Percentiles rank a stretch among this genome's conserved stretches.
Evolutionary conservation across 1,140 invertebrate species (phyloP).

Genomic region (Lasaia peninsularis): DNA sequence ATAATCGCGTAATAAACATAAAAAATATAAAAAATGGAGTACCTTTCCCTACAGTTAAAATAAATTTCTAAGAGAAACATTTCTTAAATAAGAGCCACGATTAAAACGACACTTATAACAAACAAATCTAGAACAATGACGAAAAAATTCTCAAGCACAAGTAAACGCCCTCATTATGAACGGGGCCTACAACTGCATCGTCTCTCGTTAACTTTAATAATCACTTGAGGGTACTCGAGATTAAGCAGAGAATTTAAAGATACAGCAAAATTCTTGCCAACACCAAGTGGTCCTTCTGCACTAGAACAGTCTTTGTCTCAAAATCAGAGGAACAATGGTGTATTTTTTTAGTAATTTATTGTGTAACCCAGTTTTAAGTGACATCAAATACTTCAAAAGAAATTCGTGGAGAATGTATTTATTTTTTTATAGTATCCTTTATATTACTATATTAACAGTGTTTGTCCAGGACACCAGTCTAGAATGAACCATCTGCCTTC

Average conservation of each 20-base stretch:
- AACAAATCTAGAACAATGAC: neutral
- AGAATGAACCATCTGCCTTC: too few species aligned
- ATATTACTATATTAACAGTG: too few species aligned
- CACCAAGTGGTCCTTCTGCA: conserved; percentile 34
- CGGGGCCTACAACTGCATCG: conserved; percentile 10
- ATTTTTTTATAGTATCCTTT: neutral
- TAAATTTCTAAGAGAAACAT: too few species aligned
- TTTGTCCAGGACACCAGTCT: too few species aligned
- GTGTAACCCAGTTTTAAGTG: conserved; percentile 19
- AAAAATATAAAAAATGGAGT: too few species aligned
- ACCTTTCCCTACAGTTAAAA: too few species aligned
- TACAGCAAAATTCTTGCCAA: conserved; percentile 52
- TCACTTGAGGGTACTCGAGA: conserved; percentile 34
- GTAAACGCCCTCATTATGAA: conserved; percentile 16
- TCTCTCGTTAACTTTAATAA: conserved; percentile 46
- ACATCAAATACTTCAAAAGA: neutral
- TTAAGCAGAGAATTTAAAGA: conserved; percentile 50
- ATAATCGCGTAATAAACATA: too few species aligned
- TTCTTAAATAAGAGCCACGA: too few species aligned
- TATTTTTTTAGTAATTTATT: conserved; percentile 37
- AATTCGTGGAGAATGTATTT: neutral
- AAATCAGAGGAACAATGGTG: conserved; percentile 21
- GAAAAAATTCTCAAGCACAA: conserved; percentile 1
- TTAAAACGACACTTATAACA: neutral
- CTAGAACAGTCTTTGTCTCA: conserved; percentile 28